Evolutionary conservation across 1,140 invertebrate genomes (phyloP), one percentile per base, ranked within the genome.

Genomic region (Mamestra configurata): DNA sequence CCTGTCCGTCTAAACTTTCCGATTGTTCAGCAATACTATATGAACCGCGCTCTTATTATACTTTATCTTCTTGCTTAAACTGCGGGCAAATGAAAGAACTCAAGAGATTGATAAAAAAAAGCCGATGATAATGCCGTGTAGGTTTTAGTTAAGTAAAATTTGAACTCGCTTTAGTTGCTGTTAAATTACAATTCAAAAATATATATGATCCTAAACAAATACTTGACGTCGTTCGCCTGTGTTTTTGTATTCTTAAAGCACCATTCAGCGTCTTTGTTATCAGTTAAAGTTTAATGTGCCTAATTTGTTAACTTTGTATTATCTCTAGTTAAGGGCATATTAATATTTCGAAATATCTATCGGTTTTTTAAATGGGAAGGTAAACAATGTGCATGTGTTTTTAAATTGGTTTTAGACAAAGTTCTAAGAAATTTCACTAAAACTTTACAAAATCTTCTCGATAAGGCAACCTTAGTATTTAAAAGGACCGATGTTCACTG

Each of bases 21-120:
- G 72, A 82, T 81, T 84, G 82, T 84, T 82, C 61, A 20, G 37
- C 43, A 68, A 53, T 61, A 75, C 77, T 82, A 83, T 84, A 88
- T 76, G 51, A 86, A 71, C 40, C 43, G 43, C 43, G 43, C 15
- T 49, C 43, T 51, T 27, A 27, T 49, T 15, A 51, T 13, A n/a
- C 11, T 57, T 57, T 24, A 10, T 71, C 27, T 24, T 57, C 7
- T 57, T 57, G 1, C 43, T 40, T 35, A 24, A 59, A 24, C 51
- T 40, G 15, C 35, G 11, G 31, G 1, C 18, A 20, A 57, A 68
- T 43, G 35, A 57, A 37, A 49, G 43, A n/a, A 49, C 43, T n/a
- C 13, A 49, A 49, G 35, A 68, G 7, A 4, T 66, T 31, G n/a
- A 40, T 40, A 5, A 31, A 31, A 31, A 31, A 31, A 31, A 31